Evolutionary conservation across 2,113 vertebrate genomes (phyloP).

Genomic region (Martes martes): DNA sequence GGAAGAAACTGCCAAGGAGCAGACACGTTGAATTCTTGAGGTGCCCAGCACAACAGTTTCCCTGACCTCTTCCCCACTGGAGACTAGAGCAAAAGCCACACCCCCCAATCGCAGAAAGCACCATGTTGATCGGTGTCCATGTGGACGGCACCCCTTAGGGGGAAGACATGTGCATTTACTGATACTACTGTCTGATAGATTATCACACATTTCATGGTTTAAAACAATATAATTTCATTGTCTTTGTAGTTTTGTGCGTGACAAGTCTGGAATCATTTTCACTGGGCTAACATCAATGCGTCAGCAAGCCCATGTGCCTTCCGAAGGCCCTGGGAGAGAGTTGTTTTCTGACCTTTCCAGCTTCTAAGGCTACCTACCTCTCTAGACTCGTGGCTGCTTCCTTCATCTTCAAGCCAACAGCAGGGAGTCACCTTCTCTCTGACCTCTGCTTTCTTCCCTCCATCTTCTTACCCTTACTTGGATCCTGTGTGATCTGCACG

Average conservation of each 20-base stretch:
- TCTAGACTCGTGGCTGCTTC: fast-evolving
- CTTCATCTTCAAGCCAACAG: background rate
- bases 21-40: background rate
- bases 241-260: background rate
- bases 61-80: background rate
- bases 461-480: background rate
- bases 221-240: background rate
- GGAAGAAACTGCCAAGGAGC: background rate
- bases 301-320: background rate
- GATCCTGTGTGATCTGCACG: background rate
- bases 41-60: too few relatives aligned
- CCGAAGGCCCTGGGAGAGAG: background rate
- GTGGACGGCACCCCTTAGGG: too few relatives aligned
- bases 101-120: fast-evolving
- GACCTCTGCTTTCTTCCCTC: background rate
- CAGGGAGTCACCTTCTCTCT: background rate
- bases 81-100: background rate
- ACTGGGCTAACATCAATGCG: background rate
- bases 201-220: background rate
- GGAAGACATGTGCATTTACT: background rate
- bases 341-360: background rate
- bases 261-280: background rate
- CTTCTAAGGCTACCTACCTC: background rate
- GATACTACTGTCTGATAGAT: background rate
- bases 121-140: background rate